Conservation (phyloP, 1,140 invertebrate species). For the Amphibalanus amphitrite region DNA sequence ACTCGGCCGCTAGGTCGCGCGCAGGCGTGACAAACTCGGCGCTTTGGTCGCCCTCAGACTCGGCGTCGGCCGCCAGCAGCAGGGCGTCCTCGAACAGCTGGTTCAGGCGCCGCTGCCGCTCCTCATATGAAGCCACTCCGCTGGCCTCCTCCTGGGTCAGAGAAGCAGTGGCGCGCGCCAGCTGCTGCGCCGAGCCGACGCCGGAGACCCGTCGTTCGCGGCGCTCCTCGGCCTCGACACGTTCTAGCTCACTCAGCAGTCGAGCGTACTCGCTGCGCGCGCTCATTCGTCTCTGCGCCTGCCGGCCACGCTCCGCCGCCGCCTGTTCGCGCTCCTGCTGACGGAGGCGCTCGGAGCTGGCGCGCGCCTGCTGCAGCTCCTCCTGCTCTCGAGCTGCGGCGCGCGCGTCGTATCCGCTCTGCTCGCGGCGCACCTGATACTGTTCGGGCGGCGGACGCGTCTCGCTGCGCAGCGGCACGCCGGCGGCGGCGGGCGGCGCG, state of each 20-base stretch:
- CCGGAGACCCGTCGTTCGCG: background rate
- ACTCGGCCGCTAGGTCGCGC: background rate
- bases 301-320: background rate
- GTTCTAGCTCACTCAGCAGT: background rate
- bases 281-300: background rate
- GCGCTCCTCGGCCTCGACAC: background rate
- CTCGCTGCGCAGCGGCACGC: background rate
- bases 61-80: background rate
- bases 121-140: background rate
- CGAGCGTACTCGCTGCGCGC: background rate
- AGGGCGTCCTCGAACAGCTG: conserved; percentile 1
- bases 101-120: background rate
- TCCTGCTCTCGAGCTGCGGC: background rate
- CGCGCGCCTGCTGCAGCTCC: background rate
- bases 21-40: background rate
- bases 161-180: background rate
- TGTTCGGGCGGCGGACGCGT: background rate
- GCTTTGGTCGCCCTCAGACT: background rate
- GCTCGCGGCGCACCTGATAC: background rate
- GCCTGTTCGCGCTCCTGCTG: background rate
- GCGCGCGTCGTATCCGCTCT: background rate
- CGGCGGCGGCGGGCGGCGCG: background rate
- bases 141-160: background rate
- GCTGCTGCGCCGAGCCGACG: background rate
- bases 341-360: background rate